Evolutionary conservation across 2,113 vertebrate species (phyloP).

Genomic region (Periophthalmodon schlosseri): DNA sequence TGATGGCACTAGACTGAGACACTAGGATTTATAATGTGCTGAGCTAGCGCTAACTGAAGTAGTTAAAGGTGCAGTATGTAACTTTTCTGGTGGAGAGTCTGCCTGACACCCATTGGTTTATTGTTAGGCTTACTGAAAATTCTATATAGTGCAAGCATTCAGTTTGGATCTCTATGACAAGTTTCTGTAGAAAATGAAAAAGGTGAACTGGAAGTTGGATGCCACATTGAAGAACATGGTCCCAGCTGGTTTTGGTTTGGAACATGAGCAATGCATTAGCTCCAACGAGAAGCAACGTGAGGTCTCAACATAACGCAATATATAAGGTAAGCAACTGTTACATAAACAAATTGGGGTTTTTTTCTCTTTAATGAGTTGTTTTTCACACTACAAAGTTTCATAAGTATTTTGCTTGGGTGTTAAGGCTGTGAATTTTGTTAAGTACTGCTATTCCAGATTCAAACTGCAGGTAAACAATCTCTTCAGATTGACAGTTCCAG

Average conservation of each 20-base stretch:
- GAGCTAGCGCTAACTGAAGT: too few relatives aligned
- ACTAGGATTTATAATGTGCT: too few relatives aligned
- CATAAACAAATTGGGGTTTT: neutral
- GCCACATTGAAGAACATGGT: neutral
- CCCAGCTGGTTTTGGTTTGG: neutral
- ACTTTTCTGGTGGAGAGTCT: too few relatives aligned
- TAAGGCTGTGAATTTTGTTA: neutral
- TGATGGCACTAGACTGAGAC: too few relatives aligned
- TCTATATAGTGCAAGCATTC: too few relatives aligned
- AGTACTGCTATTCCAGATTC: neutral
- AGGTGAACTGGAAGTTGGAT: neutral
- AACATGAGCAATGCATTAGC: neutral
- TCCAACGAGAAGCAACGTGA: neutral
- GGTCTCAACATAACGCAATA: neutral
- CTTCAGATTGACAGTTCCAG: neutral
- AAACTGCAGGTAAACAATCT: neutral
- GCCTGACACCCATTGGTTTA: too few relatives aligned
- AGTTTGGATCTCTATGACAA: neutral
- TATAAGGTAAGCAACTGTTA: neutral
- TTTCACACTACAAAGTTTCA: too few relatives aligned
- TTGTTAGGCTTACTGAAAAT: too few relatives aligned
- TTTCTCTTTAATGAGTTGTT: too few relatives aligned
- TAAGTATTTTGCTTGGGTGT: neutral
- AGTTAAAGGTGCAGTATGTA: too few relatives aligned
- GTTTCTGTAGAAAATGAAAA: neutral